These are phyloP conservation scores for Zoanthus solanderi DNA, from an alignment of 92 coral and sea anemone genomes.

Conservation along the genomic window DNA sequence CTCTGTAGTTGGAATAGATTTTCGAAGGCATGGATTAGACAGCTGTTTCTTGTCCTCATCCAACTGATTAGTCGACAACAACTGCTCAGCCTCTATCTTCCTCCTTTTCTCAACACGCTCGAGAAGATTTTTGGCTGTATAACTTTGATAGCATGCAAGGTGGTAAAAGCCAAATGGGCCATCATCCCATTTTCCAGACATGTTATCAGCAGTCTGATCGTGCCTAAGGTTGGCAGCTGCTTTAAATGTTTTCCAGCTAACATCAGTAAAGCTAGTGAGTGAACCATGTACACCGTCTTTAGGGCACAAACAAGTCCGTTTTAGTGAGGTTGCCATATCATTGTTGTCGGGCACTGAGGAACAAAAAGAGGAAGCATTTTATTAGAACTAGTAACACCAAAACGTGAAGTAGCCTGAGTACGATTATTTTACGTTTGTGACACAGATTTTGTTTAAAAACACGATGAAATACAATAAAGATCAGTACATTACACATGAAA, in stretches of 20 bases:
- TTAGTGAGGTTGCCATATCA: no score
- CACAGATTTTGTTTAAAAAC: slow-evolving; percentile 9
- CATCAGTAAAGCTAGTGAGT: slow-evolving; percentile 54
- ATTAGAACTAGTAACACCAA: no score
- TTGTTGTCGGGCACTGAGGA: no score
- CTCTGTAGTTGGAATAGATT: slow-evolving; percentile 41
- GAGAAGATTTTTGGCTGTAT: slow-evolving; percentile 57
- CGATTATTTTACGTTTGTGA: not conserved
- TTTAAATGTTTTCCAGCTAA: slow-evolving; percentile 60
- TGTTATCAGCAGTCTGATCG: slow-evolving; percentile 51
- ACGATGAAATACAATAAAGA: slow-evolving; percentile 10
- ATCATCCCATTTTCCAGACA: slow-evolving; percentile 60
- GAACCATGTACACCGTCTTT: slow-evolving; percentile 55
- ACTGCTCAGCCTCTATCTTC: slow-evolving; percentile 43
- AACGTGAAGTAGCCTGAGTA: not conserved
- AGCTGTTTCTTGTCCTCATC: not conserved
- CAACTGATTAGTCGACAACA: slow-evolving; percentile 13
- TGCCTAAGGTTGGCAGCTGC: slow-evolving; percentile 44
- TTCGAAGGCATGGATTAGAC: slow-evolving; percentile 29
- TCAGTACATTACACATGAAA: slow-evolving; percentile 7
- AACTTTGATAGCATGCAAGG: slow-evolving; percentile 59
- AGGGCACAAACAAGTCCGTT: slow-evolving; percentile 57
- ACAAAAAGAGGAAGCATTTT: no score
- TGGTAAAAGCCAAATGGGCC: slow-evolving; percentile 69
- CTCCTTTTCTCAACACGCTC: slow-evolving; percentile 46